Evolutionary conservation across 2,888 invertebrate species (phyloP), one percentile per base, ranked within the genome.

Genomic region (Heterodera filipjevi): DNA sequence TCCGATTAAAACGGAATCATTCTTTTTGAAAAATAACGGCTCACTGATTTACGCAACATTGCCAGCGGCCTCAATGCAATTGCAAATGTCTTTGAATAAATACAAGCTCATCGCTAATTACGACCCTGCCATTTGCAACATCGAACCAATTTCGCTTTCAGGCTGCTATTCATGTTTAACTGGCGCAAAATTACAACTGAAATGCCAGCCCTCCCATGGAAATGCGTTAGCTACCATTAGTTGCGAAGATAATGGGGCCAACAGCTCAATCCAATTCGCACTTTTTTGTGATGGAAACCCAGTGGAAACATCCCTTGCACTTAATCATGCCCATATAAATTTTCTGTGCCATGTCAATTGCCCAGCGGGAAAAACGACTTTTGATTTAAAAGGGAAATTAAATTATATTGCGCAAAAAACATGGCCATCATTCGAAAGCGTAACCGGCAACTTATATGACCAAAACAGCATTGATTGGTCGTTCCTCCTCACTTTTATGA

Each of bases 401-500:
- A 71, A 71, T 44, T 71, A 71, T 2, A 12, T 71, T 12, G 46
- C 46, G 30, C 71, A 71, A 10, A 39, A 71, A 71, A 68, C 19
- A 3, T 71, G 71, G 71, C 10, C n/a, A 30, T 12, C 44, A n/a
- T 12, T 71, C 10, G 10, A 12, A 3, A n/a, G 10, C 10, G 71
- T 32, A 5, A 39, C n/a, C n/a, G 46, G 71, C n/a, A 27, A 39
- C n/a, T 27, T 44, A 71, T n/a, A n/a, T 10, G 6, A 22, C 3
- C 30, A 27, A n/a, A 71, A 27, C 6, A 27, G 27, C 6, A n/a
- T 30, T 0, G 71, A 71, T 30, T 30, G n/a, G 27, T 2, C 8
- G n/a, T 71, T 71, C n/a, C 3, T 71, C 2, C n/a, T 39, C 8
- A 3, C 10, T 10, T 71, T 71, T 32, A 22, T 71, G n/a, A 10